These are phyloP conservation scores for Volucella inflata DNA, from an alignment of 2,888 invertebrate species.

Conservation along the genomic window DNA sequence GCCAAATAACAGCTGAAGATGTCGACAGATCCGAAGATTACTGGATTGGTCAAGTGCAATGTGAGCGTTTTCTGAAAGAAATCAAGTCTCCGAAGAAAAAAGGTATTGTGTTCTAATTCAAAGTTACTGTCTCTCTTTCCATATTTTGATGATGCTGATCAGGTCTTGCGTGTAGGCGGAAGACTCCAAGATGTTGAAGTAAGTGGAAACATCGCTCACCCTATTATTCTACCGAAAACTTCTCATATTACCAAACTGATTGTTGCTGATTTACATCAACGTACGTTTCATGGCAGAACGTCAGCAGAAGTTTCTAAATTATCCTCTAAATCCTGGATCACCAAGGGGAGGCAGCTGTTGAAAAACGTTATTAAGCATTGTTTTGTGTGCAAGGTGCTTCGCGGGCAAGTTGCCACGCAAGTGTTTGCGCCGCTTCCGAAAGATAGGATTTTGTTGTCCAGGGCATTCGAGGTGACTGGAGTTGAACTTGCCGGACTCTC, in stretches of 20 bases:
- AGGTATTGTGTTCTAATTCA: conserved; percentile 23
- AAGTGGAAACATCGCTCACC: neutral
- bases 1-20: conserved; percentile 18
- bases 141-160: conserved; percentile 10
- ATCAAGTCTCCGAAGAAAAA: conserved; percentile 11
- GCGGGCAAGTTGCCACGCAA: too few species aligned
- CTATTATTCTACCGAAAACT: neutral
- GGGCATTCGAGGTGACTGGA: too few species aligned
- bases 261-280: neutral
- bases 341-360: too few species aligned
- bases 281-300: neutral
- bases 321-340: neutral
- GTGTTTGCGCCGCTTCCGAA: too few species aligned
- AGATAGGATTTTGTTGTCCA: too few species aligned
- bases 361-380: too few species aligned
- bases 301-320: neutral
- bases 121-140: too few species aligned
- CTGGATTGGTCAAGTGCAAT: too few species aligned
- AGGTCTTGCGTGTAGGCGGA: conserved; percentile 13
- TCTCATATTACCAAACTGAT: conserved; percentile 3
- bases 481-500: too few species aligned
- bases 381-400: too few species aligned
- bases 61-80: neutral
- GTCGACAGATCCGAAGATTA: conserved; percentile 18
- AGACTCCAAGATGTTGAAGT: neutral